Percentiles rank a stretch among this genome's conserved stretches.
Conservation (phyloP, 92 coral and sea anemone species). For the Scolanthus callimorphus region DNA sequence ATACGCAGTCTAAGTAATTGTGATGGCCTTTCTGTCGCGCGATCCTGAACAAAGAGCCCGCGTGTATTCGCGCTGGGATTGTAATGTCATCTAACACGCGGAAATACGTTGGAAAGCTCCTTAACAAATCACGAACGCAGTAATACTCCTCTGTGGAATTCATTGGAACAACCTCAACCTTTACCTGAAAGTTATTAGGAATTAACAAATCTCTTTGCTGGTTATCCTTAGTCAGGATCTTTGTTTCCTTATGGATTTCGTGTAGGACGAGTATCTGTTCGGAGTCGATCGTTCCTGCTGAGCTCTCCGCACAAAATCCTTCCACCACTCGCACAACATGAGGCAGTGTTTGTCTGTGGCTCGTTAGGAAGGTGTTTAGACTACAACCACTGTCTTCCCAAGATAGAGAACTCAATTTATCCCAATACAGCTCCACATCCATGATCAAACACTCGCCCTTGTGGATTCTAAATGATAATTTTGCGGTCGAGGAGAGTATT, state of each 20-base stretch:
- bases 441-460: too few relatives aligned
- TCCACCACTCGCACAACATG: conserved; percentile 20
- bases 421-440: background rate
- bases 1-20: conserved; percentile 22
- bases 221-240: conserved; percentile 34
- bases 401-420: background rate
- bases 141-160: conserved; percentile 7
- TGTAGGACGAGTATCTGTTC: conserved; percentile 37
- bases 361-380: conserved; percentile 26
- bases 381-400: conserved; percentile 7
- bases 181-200: conserved; percentile 28
- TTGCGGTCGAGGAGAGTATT: too few relatives aligned
- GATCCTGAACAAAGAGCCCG: conserved; percentile 40
- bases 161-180: conserved; percentile 44
- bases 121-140: conserved; percentile 27
- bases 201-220: conserved; percentile 34
- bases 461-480: too few relatives aligned
- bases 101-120: conserved; percentile 27
- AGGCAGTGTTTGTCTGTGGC: conserved; percentile 23
- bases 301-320: conserved; percentile 40
- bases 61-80: conserved; percentile 15
- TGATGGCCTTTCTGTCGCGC: conserved; percentile 8
- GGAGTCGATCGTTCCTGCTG: conserved; percentile 31
- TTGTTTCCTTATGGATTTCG: conserved; percentile 25
- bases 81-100: conserved; percentile 48